Base-by-base conservation (phyloP, 2,797 vertebrate species). In the Sternotherus odoratus region DNA sequence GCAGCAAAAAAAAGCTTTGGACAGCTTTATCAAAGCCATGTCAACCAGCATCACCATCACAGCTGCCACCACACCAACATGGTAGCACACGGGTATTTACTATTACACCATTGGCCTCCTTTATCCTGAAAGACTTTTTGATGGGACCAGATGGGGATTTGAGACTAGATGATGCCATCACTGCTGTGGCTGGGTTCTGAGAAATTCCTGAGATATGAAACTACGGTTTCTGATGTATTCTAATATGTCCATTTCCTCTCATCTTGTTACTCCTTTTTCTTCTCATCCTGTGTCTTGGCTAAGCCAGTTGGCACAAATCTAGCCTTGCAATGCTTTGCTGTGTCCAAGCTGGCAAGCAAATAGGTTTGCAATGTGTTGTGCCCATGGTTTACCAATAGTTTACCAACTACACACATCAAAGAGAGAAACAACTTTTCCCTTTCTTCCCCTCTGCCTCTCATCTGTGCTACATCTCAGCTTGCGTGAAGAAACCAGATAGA, bases 221-320 rank as follows among this genome's bases (percentile, higher is more conserved):
- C 30, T 19, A 74, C 95, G 95, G 50, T 28, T 24, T 83, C 72
- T 74, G 77, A 86, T 83, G 88, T 1, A 2, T 0, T n/a, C 15
- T 48, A 26, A 23, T 56, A 66, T 82, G 66, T 9, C 53, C 83
- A 60, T 89, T 91, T 57, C 72, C 91, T 72, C 48, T 93, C 89
- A 94, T 83, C 60, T 92, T 24, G 1, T 91, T 89, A 89, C 15
- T 88, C 36, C 50, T 77, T 82, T 56, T 82, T 86, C 80, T 90
- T 77, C 49, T 87, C 77, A 10, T 46, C 50, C 81, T 54, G 51
- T 83, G 21, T 46, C 3, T 36, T 54, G 54, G 48, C 4, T 94
- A 81, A 77, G 74, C 54, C 1, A 1, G 46, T 10, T 50, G 49
- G 60, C 60, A 79, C 26, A 60, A 92, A 28, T 43, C 5, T 3